Percentiles rank a stretch among this genome's conserved stretches.
Evolutionary conservation across 2,888 invertebrate genomes (phyloP).

Genomic region (Liopterus haemorrhoidalis): DNA sequence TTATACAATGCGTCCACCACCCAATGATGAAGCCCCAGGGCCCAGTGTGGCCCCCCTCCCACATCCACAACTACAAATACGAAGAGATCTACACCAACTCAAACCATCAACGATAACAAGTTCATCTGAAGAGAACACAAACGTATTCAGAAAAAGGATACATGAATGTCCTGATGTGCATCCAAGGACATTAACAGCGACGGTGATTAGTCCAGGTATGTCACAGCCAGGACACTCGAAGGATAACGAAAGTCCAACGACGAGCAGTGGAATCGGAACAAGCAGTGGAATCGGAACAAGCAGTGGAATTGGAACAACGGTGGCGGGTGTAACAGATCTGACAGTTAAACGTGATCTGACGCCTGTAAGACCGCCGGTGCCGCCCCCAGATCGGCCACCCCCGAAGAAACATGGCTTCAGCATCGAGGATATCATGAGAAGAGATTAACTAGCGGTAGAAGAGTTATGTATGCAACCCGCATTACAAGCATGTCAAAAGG

Average conservation of each 20-base stretch:
- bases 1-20: slow-evolving; percentile 71
- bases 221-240: slow-evolving; percentile 35
- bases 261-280: slow-evolving; percentile 30
- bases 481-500: too few relatives aligned
- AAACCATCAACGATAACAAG: slow-evolving; percentile 46
- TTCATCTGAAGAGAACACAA: slow-evolving; percentile 48
- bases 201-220: not conserved
- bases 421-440: slow-evolving; percentile 86
- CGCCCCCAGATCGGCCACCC: slow-evolving; percentile 56
- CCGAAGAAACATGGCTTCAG: slow-evolving; percentile 75
- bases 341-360: slow-evolving; percentile 47
- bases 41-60: slow-evolving; percentile 40
- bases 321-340: slow-evolving; percentile 22
- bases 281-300: slow-evolving; percentile 31
- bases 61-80: slow-evolving; percentile 58
- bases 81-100: slow-evolving; percentile 64
- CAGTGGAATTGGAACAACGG: slow-evolving; percentile 35
- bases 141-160: slow-evolving; percentile 53
- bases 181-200: slow-evolving; percentile 10
- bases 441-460: slow-evolving; percentile 47
- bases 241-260: slow-evolving; percentile 34
- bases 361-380: slow-evolving; percentile 50
- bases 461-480: too few relatives aligned
- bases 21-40: slow-evolving; percentile 48
- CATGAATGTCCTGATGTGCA: slow-evolving; percentile 41